These are phyloP conservation scores for Suncus etruscus DNA, from an alignment of 2,113 vertebrate species.

Conservation along the genomic window DNA sequence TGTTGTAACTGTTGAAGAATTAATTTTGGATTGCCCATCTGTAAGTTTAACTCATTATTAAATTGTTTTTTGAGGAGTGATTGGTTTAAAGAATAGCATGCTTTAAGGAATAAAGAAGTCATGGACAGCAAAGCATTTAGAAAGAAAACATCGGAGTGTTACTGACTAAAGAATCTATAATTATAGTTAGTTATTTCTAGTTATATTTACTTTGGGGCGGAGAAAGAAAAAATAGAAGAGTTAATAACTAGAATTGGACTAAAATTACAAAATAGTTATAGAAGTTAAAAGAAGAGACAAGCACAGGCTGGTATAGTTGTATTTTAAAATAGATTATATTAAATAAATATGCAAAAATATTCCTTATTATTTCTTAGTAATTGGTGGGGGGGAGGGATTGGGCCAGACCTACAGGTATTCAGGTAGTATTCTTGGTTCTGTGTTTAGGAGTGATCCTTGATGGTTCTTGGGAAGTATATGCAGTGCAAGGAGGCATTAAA, in stretches of 20 bases:
- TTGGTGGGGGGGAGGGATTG: not conserved
- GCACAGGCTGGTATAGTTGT: not conserved
- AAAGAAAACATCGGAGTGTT: conserved; percentile 14
- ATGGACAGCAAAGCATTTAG: not conserved
- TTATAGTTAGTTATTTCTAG: not conserved
- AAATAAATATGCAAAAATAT: not conserved
- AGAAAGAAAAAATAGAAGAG: conserved; percentile 12
- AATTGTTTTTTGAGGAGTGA: not conserved
- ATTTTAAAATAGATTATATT: not conserved
- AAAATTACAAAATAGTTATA: conserved; percentile 28
- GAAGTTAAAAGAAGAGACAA: not conserved
- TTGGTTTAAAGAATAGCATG: conserved; percentile 3
- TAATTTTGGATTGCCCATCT: conserved; percentile 89
- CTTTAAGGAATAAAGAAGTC: no score
- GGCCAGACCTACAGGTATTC: no score
- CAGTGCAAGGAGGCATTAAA: no score
- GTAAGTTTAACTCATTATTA: conserved; percentile 86
- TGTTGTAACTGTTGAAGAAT: conserved; percentile 86
- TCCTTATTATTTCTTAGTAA: no score
- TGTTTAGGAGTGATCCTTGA: no score
- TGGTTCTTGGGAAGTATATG: no score
- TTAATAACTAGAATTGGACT: not conserved
- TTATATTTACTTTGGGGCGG: conserved; percentile 1
- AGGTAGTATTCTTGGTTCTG: no score
- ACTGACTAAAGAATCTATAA: conserved; percentile 14